Evolutionary conservation across 2,113 vertebrate species (phyloP).

Genomic region (Sapayoa aenigma): DNA sequence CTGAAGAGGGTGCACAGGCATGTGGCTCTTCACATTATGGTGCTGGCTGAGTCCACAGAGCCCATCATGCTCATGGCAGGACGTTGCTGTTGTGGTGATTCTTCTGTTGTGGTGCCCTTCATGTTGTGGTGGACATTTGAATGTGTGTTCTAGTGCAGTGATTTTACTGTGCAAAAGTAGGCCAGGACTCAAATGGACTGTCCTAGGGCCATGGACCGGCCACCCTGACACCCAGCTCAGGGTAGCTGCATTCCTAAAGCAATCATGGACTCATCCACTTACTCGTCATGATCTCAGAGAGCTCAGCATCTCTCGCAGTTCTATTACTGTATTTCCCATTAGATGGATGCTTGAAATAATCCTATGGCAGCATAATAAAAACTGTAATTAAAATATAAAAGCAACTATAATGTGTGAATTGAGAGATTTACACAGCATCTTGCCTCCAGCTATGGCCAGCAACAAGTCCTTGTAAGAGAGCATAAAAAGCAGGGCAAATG

Average conservation of each 20-base stretch:
- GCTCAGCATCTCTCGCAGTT: not conserved
- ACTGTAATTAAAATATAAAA: not conserved
- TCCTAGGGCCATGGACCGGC: not conserved
- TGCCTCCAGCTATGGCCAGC: not conserved
- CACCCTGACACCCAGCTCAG: not conserved
- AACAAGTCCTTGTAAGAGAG: not conserved
- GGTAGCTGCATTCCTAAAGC: not conserved
- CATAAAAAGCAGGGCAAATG: not conserved
- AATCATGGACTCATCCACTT: not conserved
- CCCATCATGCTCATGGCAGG: not conserved
- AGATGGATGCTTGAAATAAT: not conserved
- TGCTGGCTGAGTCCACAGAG: not conserved
- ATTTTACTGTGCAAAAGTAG: not conserved
- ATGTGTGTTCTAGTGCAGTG: not conserved
- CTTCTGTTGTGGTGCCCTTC: not conserved
- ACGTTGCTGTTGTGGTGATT: not conserved
- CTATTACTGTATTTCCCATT: not conserved
- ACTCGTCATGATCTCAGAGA: not conserved
- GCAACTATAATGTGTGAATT: not conserved
- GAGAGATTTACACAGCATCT: not conserved
- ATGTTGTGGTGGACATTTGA: fast-evolving
- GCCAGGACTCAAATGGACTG: not conserved
- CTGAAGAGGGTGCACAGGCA: not conserved
- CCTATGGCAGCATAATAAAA: not conserved
- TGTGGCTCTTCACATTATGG: fast-evolving